A percentile compares a stretch with the other conserved stretches of the same genome.
Evolutionary conservation across 2,888 invertebrate genomes (phyloP).

Genomic region (Callinectes sapidus): DNA sequence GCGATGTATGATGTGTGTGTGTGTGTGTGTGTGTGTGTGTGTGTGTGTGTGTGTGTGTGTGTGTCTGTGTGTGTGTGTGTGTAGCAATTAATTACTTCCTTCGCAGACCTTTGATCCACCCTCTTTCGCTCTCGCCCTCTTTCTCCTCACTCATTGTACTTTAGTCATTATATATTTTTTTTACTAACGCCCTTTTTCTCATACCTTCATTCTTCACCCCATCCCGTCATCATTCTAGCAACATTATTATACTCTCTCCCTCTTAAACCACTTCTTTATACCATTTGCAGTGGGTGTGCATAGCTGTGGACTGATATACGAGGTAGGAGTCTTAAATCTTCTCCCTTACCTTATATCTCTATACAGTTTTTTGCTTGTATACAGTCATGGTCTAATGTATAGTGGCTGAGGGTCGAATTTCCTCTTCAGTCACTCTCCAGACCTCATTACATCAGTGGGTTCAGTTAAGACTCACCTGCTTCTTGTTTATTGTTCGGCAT

Average conservation of each 20-base stretch:
- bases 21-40: slow-evolving; percentile 31
- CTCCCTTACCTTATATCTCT: background rate
- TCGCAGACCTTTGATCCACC: slow-evolving; percentile 24
- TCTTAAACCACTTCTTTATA: slow-evolving; percentile 10
- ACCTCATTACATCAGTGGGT: background rate
- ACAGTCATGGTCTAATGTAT: background rate
- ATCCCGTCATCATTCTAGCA: slow-evolving; percentile 20
- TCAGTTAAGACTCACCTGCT: slow-evolving; percentile 15
- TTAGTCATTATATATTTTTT: slow-evolving; percentile 6
- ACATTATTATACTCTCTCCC: slow-evolving; percentile 19
- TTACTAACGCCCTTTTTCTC: background rate
- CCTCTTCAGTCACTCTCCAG: background rate
- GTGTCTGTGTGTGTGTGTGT: slow-evolving; percentile 13
- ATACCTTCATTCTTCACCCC: slow-evolving; percentile 13
- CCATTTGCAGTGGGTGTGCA: background rate
- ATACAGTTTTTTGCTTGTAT: background rate
- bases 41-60: slow-evolving; percentile 37
- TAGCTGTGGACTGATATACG: background rate
- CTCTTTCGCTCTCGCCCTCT: background rate
- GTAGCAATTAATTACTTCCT: slow-evolving; percentile 1
- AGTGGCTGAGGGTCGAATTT: background rate
- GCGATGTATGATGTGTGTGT: background rate
- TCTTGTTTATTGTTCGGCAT: background rate
- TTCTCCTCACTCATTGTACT: slow-evolving; percentile 19
- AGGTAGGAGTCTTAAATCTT: background rate